Base-by-base conservation (phyloP, 2,888 invertebrate genomes). In the Habrosyne pyritoides region DNA sequence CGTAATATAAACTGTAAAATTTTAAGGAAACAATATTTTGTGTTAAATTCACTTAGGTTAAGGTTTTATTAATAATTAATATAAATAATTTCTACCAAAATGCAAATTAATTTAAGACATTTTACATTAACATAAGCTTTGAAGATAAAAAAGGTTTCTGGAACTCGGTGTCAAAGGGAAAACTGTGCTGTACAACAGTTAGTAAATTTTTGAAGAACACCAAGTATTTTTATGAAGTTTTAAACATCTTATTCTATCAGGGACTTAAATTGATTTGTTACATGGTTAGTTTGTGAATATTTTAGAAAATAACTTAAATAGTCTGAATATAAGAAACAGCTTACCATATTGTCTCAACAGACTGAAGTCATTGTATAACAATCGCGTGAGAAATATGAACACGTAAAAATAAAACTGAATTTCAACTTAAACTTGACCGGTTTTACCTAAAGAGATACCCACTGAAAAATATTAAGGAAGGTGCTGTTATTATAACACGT, bases 401-500 rank as follows among this genome's bases (percentile, higher is more conserved):
- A n/a, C 14, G 14, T 4, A 48, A 48, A 61, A 61, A 65, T 64
- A 66, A 60, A 66, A 64, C 61, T 49, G 54, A 58, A 57, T 48
- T 56, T 55, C 49, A 57, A 59, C 54, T 57, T 55, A 46, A 56
- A 61, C 67, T 64, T 65, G 71, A 66, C 69, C 69, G 66, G 66
- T 66, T 71, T 66, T 68, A 61, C 56, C 22, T 18, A 50, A 22
- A 28, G 28, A 50, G 57, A 59, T 61, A 61, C 65, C 72, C 66
- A 73, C 79, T 81, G 73, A 74, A 75, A 82, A 77, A 82, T 85
- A 85, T 83, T 81, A 84, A 77, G 75, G 79, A 75, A 82, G 82
- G 76, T 81, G 79, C 84, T 87, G 78, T 87, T 88, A 85, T 84
- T 79, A 83, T 83, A 85, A 83, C 83, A 83, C 81, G 77, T 87